Percentiles rank a stretch among this genome's conserved stretches.
These are phyloP conservation scores for Acronicta alni DNA, from an alignment of 2,888 invertebrate genomes.

Conservation along the genomic window DNA sequence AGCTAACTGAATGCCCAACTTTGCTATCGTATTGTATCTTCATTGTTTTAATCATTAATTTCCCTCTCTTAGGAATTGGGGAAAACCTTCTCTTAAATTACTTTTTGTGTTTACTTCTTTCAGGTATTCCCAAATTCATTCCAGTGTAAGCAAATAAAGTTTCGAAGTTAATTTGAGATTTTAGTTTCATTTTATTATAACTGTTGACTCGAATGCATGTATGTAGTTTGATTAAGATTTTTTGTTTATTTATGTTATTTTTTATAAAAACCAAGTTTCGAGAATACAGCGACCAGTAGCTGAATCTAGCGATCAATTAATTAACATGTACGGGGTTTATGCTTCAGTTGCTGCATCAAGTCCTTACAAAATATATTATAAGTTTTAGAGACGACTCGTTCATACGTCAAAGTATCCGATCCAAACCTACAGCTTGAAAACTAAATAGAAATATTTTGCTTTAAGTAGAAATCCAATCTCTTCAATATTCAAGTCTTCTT, in stretches of 20 bases:
- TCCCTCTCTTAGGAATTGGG: constrained; percentile 20
- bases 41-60: constrained; percentile 53
- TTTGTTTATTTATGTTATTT: no score
- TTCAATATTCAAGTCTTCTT: constrained; percentile 53
- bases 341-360: no score
- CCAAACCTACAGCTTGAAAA: constrained; percentile 24
- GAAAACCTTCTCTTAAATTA: constrained; percentile 7
- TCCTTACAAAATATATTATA: constrained; percentile 6
- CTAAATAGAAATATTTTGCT: constrained; percentile 34
- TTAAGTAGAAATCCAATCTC: constrained; percentile 59
- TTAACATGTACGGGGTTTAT: no score
- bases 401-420: constrained; percentile 21
- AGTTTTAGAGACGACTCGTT: constrained; percentile 10
- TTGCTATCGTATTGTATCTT: constrained; percentile 46
- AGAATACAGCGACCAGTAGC: no score
- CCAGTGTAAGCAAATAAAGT: constrained; percentile 3
- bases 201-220: no score
- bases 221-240: no score
- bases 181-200: neutral
- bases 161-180: neutral
- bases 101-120: constrained; percentile 21
- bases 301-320: no score
- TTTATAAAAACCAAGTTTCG: no score
- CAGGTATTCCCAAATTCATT: constrained; percentile 14
- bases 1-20: constrained; percentile 62